These are phyloP conservation scores for Limulus polyphemus DNA, from an alignment of 2,888 invertebrate genomes.

Conservation along the genomic window DNA sequence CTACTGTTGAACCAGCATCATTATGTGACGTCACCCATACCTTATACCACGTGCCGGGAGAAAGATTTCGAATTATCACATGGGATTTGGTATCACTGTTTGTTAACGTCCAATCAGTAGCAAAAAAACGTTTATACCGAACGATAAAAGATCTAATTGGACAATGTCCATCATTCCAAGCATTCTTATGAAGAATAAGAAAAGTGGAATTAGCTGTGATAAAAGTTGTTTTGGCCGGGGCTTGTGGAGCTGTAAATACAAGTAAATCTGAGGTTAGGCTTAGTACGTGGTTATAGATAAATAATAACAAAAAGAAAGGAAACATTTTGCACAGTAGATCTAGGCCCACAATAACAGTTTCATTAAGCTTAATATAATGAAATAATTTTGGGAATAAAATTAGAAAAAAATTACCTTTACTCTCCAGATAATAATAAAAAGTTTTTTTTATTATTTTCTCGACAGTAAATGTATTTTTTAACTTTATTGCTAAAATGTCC, in stretches of 20 bases:
- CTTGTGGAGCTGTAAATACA: conserved; percentile 33
- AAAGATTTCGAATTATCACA: conserved; percentile 16
- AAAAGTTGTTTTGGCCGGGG: conserved; percentile 28
- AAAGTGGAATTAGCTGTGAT: conserved; percentile 33
- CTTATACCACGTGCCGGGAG: conserved; percentile 24
- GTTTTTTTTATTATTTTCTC: too few relatives aligned
- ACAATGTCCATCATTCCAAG: conserved; percentile 37
- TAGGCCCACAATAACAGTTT: too few relatives aligned
- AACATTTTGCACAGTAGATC: too few relatives aligned
- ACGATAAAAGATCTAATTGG: conserved; percentile 30
- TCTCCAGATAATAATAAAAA: too few relatives aligned
- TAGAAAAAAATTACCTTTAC: too few relatives aligned
- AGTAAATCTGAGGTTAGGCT: not conserved
- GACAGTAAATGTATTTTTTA: too few relatives aligned
- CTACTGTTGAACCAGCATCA: conserved; percentile 24
- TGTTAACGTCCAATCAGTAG: conserved; percentile 20
- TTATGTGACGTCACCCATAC: conserved; percentile 25
- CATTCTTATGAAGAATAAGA: conserved; percentile 34
- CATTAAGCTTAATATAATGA: too few relatives aligned
- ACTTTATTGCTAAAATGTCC: too few relatives aligned
- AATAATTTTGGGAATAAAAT: too few relatives aligned
- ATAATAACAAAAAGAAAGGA: too few relatives aligned
- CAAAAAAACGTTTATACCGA: conserved; percentile 15
- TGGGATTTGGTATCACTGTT: conserved; percentile 9
- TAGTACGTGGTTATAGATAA: too few relatives aligned